Evolutionary conservation across 2,888 invertebrate species (phyloP), one percentile per base, ranked within the genome.

Genomic region (Aphidoletes aphidimyza): DNA sequence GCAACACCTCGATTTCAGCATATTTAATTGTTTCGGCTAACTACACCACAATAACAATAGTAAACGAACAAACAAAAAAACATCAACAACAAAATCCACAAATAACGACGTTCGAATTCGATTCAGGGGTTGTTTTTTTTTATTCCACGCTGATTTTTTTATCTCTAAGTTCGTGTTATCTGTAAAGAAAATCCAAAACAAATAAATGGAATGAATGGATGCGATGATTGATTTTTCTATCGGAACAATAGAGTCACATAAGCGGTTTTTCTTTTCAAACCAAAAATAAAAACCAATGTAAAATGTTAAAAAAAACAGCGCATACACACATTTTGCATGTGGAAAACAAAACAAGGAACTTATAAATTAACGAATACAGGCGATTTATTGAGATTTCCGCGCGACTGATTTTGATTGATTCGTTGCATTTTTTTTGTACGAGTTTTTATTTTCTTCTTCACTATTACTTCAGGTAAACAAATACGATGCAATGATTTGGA

Each of bases 331-430:
- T 39, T 39, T 83, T 39, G 37, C n/a, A 34, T 78, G 14, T 34
- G 78, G 1, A 19, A 11, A 14, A 11, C 9, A 14, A 69, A 69
- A 69, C 17, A 69, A 69, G 34, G 30, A 30, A 69, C 69, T 69
- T 30, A 69, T 69, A 69, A 69, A 69, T 54, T 54, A 26, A 5
- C 54, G 5, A n/a, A 69, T 30, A 9, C 69, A 30, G 34, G 30
- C 30, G 69, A 30, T 69, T 69, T 69, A 69, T 69, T 30, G 69
- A 69, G 30, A 69, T 69, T 69, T n/a, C 26, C 69, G 69, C 54
- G 26, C 54, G 17, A 54, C n/a, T 22, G 54, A 54, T 54, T 54
- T 54, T 54, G 54, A 54, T 54, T 54, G 26, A 69, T 14, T 69
- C 30, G 34, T 69, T 30, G 34, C 69, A n/a, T n/a, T 42, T 42